Percentiles rank a stretch among this genome's conserved stretches.
These are phyloP conservation scores for Zoanthus gigantus DNA, from an alignment of 92 coral and sea anemone genomes.

Conservation along the genomic window DNA sequence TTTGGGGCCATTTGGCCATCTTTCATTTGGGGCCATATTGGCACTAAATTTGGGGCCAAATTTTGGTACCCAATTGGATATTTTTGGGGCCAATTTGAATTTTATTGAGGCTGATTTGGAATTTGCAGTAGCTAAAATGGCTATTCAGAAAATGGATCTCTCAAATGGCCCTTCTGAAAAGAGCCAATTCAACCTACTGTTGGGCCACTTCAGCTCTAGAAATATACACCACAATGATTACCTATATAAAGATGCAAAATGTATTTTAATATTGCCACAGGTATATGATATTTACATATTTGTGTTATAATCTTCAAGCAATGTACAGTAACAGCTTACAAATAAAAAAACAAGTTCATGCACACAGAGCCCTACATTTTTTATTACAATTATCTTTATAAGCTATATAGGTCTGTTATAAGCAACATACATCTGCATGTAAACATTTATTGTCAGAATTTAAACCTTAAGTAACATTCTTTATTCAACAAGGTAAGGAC, in stretches of 20 bases:
- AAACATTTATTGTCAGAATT: neutral
- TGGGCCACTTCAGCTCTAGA: neutral
- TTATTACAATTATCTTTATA: neutral
- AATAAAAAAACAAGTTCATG: too few relatives aligned
- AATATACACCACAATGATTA: neutral
- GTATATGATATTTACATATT: neutral
- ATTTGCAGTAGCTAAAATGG: constrained; percentile 17
- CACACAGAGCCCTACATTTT: neutral
- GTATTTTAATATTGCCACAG: neutral
- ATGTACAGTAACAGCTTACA: neutral
- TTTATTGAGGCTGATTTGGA: neutral
- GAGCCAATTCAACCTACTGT: neutral
- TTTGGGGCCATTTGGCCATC: constrained; percentile 21
- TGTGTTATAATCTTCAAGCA: neutral
- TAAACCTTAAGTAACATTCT: neutral
- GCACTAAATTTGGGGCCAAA: constrained; percentile 7
- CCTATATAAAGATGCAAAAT: neutral
- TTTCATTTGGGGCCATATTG: constrained; percentile 7
- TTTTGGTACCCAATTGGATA: constrained; percentile 10
- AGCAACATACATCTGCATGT: neutral
- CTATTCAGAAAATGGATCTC: constrained; percentile 14
- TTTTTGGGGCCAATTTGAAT: neutral
- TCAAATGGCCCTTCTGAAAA: constrained; percentile 2
- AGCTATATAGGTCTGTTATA: neutral
- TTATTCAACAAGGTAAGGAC: neutral